phyloP scores from a whole-genome alignment of 1,140 invertebrate species.

The Apis cerana region DNA sequence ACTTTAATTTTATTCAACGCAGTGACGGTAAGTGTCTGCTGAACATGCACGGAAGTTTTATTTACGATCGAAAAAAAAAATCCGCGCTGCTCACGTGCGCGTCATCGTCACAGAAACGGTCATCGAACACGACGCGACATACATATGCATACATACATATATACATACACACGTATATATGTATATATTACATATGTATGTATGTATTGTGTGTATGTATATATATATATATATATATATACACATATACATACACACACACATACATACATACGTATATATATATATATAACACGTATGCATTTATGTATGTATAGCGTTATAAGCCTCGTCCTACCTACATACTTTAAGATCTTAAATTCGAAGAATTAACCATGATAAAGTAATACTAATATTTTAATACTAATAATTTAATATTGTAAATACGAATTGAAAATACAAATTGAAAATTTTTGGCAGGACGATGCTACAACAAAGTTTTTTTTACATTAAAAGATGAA shows the following conservation, averaged over 20 bases:
- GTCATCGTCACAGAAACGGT: slow-evolving; percentile 50
- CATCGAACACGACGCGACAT: slow-evolving; percentile 9
- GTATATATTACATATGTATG: background rate
- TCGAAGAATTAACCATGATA: background rate
- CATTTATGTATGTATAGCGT: background rate
- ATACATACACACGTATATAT: background rate
- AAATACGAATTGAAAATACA: background rate
- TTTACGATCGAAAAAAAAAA: background rate
- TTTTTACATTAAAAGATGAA: slow-evolving; percentile 39
- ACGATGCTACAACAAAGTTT: slow-evolving; percentile 21
- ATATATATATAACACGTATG: background rate
- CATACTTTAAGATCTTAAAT: background rate
- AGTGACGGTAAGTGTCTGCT: background rate
- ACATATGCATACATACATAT: background rate
- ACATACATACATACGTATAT: too few species aligned
- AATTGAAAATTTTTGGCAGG: slow-evolving; percentile 24
- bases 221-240: background rate
- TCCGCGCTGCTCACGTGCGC: slow-evolving; percentile 2
- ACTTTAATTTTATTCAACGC: too few species aligned
- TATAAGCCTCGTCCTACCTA: slow-evolving; percentile 32
- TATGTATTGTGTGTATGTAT: background rate
- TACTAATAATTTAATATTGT: background rate
- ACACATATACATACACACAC: background rate
- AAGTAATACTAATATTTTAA: slow-evolving; percentile 7
- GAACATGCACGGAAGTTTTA: background rate